Conservation (phyloP, 2,888 invertebrate genomes). For the Pimpla rufipes region DNA sequence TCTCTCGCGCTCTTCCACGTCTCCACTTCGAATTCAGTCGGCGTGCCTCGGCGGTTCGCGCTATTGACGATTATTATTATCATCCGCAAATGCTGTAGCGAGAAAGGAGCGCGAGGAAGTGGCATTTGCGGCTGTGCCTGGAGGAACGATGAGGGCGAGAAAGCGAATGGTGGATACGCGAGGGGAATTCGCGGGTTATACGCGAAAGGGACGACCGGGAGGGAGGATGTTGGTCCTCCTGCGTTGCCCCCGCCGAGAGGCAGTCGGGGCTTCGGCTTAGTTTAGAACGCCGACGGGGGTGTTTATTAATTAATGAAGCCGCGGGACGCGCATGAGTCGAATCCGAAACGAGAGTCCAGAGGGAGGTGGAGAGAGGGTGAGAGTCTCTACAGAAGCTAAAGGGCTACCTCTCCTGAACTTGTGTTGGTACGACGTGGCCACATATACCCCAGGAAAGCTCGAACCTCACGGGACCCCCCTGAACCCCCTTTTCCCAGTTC, state of each 20-base stretch:
- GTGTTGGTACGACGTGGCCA: constrained; percentile 26
- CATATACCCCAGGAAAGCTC: constrained; percentile 27
- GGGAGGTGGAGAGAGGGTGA: constrained; percentile 30
- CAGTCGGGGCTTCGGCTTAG: constrained; percentile 58
- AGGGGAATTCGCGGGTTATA: constrained; percentile 30
- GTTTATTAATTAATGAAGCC: constrained; percentile 74
- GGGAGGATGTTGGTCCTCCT: not conserved
- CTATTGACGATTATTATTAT: constrained; percentile 69
- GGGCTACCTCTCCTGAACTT: constrained; percentile 34
- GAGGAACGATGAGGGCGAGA: constrained; percentile 36
- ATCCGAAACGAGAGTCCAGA: constrained; percentile 61
- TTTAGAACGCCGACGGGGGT: constrained; percentile 65
- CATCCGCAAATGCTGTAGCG: constrained; percentile 56
- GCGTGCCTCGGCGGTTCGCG: constrained; percentile 62
- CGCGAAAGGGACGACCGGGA: constrained; percentile 30
- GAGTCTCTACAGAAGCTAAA: constrained; percentile 56
- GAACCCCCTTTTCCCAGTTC: constrained; percentile 57
- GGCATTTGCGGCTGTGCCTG: constrained; percentile 26
- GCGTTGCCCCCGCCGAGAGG: constrained; percentile 5
- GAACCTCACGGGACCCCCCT: constrained; percentile 48
- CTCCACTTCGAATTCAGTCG: constrained; percentile 59
- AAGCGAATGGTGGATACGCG: constrained; percentile 49
- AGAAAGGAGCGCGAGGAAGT: constrained; percentile 24
- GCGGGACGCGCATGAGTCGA: constrained; percentile 67
- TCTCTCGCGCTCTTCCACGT: not conserved